Conservation (phyloP, 2,113 vertebrate species). For the Indri indri region DNA sequence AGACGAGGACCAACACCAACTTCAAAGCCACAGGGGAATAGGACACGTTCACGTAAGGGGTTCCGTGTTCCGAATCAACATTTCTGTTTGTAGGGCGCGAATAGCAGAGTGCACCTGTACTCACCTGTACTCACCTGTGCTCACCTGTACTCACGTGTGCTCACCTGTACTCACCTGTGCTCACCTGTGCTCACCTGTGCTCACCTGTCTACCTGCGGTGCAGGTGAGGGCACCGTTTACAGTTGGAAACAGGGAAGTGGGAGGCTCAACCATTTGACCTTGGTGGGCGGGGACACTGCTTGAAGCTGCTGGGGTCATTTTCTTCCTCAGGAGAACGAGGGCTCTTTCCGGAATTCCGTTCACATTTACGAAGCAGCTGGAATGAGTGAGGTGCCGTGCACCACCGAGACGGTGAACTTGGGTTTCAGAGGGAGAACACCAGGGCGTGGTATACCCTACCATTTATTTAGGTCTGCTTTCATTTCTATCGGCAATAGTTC, state of each 20-base stretch:
- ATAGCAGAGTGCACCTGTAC: too few species aligned
- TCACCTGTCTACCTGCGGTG: too few species aligned
- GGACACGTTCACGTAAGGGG: not conserved
- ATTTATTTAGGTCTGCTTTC: not conserved
- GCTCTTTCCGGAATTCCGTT: fast-evolving
- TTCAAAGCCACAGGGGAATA: not conserved
- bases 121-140: too few species aligned
- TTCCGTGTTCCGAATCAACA: too few species aligned
- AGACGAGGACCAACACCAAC: not conserved
- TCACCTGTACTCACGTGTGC: too few species aligned
- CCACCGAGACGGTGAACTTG: too few species aligned
- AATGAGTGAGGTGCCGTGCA: not conserved
- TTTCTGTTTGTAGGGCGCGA: too few species aligned
- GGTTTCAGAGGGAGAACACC: not conserved
- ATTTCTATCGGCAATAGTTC: not conserved
- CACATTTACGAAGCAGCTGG: fast-evolving
- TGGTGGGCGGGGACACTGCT: not conserved
- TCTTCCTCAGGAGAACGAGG: not conserved
- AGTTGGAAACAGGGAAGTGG: not conserved
- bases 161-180: too few species aligned
- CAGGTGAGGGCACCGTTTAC: too few species aligned
- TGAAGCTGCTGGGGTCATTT: not conserved
- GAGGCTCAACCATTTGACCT: not conserved
- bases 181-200: too few species aligned
- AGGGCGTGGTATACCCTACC: fast-evolving